Base-by-base conservation (phyloP, 2,888 invertebrate genomes). In the Erynnis tages region DNA sequence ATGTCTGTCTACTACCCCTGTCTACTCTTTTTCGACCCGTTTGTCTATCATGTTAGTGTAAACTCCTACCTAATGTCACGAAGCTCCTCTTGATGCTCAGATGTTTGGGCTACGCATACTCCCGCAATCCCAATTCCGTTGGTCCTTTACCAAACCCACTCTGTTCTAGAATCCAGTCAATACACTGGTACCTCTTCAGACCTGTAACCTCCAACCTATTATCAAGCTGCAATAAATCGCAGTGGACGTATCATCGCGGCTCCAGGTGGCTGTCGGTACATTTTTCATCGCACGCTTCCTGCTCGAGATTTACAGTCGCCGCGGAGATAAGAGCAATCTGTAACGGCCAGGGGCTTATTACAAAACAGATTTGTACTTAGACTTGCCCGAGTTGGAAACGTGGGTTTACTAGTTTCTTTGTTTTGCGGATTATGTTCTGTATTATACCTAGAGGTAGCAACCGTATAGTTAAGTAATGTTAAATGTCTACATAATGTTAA, bases 281-380 rank as follows among this genome's bases (percentile, higher is more conserved):
- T 79, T 80, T 79, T 80, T 79, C 79, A 77, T 70, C 67, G 53
- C 53, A 44, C 53, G 67, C 72, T 78, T 77, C 80, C 75, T 72
- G 66, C 59, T 62, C 29, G 54, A 71, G 75, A 80, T 78, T 80
- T 78, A 79, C 66, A 65, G 58, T 45, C 41, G 23, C 34, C 27
- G 32, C 25, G 7, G 16, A 68, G 74, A 75, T 79, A 72, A 68
- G 61, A 61, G 61, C 54, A 41, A 43, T 50, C 43, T 49, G 41
- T 50, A 50, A 35, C 43, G 43, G 27, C 49, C 35, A 27, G 35
- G 43, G 43, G 41, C 35, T 49, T 49, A 50, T 43, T 50, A 43
- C 35, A 35, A 27, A 40, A 32, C 40, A 11, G 49, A 50, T 50
- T 50, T 50, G 49, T 50, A 50, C 49, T n/a, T 35, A 34, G 41